Percentiles rank a stretch among this genome's conserved stretches.
phyloP scores from a whole-genome alignment of 2,113 vertebrate genomes.

The Hippoglossus stenolepis region DNA sequence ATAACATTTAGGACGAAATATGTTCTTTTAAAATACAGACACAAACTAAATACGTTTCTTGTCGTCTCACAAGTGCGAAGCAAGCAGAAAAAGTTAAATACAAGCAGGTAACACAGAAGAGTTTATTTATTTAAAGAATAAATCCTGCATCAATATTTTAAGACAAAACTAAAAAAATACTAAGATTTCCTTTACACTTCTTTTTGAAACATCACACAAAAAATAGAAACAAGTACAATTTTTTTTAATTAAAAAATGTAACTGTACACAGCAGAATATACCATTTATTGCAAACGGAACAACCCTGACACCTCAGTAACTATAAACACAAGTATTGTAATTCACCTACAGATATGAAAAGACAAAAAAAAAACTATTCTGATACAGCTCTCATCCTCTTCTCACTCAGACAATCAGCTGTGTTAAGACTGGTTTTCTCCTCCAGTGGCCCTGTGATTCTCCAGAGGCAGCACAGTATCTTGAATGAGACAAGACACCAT shows the following conservation, averaged over 20 bases:
- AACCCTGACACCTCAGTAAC: conserved; percentile 80
- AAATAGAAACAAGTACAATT: conserved; percentile 82
- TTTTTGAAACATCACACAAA: conserved; percentile 83
- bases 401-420: conserved; percentile 45
- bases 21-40: not conserved
- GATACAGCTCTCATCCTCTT: conserved; percentile 50
- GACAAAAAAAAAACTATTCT: conserved; percentile 45
- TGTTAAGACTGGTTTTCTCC: conserved; percentile 11
- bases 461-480: not conserved
- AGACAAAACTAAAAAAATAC: conserved; percentile 76
- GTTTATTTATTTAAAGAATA: conserved; percentile 84
- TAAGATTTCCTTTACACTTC: conserved; percentile 81
- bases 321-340: conserved; percentile 74
- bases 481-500: not conserved
- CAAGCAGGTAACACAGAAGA: conserved; percentile 25
- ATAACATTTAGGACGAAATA: not conserved
- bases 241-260: conserved; percentile 77
- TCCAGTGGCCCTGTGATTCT: conserved; percentile 1
- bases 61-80: not conserved
- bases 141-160: conserved; percentile 81
- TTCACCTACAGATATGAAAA: conserved; percentile 79
- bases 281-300: conserved; percentile 82
- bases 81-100: conserved; percentile 1
- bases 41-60: not conserved
- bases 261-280: conserved; percentile 87